Evolutionary conservation across 2,113 vertebrate genomes (phyloP).

Genomic region (Orthonyx spaldingii): DNA sequence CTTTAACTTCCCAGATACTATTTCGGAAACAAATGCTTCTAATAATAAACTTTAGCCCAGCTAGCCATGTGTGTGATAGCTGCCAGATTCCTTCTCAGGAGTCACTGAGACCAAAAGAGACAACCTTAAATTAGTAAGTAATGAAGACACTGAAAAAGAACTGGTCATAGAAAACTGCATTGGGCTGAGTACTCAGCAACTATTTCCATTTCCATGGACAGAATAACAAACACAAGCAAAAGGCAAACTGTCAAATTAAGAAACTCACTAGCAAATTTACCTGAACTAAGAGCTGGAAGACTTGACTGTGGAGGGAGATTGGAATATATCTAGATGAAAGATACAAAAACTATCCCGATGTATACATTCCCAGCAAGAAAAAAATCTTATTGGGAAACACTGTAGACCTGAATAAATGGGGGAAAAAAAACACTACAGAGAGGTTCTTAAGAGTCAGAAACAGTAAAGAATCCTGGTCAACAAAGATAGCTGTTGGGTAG

Average conservation of each 20-base stretch:
- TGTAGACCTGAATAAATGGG: background rate
- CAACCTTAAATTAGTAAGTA: background rate
- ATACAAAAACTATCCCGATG: background rate
- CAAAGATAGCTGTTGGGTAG: background rate
- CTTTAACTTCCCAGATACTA: background rate
- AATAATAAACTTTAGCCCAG: background rate
- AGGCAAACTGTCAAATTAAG: background rate
- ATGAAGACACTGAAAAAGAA: background rate
- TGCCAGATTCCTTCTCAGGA: background rate
- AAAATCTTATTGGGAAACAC: background rate
- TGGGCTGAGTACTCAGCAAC: background rate
- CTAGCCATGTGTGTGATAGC: background rate
- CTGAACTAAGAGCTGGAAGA: background rate
- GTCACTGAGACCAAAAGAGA: background rate
- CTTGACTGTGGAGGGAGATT: background rate
- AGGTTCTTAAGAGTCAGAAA: background rate
- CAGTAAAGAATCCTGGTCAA: background rate
- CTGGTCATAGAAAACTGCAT: background rate
- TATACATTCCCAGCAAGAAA: background rate
- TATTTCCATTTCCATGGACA: background rate
- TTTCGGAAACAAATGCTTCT: slow-evolving; percentile 28
- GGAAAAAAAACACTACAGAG: background rate
- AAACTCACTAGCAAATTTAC: background rate
- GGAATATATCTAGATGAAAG: background rate
- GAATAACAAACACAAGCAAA: background rate